Base-by-base conservation (phyloP, 2,797 vertebrate species). In the Acipenser transmontanus region DNA sequence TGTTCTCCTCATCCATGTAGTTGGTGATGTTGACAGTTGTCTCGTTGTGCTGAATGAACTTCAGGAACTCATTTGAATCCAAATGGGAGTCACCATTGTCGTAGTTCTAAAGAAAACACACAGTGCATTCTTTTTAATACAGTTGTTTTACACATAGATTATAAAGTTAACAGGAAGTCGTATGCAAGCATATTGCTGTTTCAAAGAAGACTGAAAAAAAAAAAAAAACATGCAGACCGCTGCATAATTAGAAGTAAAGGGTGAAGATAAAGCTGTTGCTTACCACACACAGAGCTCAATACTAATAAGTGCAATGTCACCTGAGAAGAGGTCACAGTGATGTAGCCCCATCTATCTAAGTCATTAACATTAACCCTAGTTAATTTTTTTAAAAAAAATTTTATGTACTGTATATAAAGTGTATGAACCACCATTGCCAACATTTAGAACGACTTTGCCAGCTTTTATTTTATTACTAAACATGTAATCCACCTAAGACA, bases 21-120 rank as follows among this genome's bases (percentile, higher is more conserved):
- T 94, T 93, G 73, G 92, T 92, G 84, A 98, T 80, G 78, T 97
- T 96, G 73, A 96, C 84, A 1, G 93, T 90, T 0, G 93, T 93
- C 13, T 96, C 93, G 3, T 98, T 98, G 82, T 96, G 96, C 78
- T 97, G 95, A 83, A 99, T 93, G 80, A 99, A 98, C 63, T 94
- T 96, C 73, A 98, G 89, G 73, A 99, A 91, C 76, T 99, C 97
- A 0, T 87, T 86, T 62, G 97, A 98, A 81, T 99, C 96, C 83
- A 99, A 73, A 77, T 84, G 89, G 75, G 94, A 88, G 77, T 99
- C 97, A 0, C 95, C 96, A 47, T 94, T 91, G 66, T 97, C 96
- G 60, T 95, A 96, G 10, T 80, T 93, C 97, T 99, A 74, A 51
- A 70, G 61, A 50, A 54, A 48, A 13, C 34, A 34, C 34, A 34